Percentiles rank a stretch among this genome's conserved stretches.
Evolutionary conservation across 2,888 invertebrate genomes (phyloP).

Genomic region (Serripes groenlandicus): DNA sequence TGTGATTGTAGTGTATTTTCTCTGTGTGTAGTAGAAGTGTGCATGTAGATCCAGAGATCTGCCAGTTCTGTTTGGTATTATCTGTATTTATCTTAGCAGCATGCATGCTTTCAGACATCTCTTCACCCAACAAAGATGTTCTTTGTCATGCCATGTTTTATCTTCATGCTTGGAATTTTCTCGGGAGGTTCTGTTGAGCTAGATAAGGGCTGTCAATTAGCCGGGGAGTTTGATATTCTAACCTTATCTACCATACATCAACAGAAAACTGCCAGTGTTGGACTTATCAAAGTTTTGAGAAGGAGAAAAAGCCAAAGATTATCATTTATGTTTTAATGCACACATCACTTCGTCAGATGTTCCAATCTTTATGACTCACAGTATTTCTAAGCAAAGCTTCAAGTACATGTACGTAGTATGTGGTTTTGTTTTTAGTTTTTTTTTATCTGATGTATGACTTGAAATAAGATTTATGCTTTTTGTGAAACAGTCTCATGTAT

Average conservation of each 20-base stretch:
- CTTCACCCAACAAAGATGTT: background rate
- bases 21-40: slow-evolving; percentile 18
- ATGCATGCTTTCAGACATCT: slow-evolving; percentile 1
- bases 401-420: too few relatives aligned
- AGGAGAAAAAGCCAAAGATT: background rate
- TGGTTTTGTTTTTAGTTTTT: too few relatives aligned
- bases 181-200: background rate
- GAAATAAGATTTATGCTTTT: too few relatives aligned
- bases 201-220: slow-evolving; percentile 24
- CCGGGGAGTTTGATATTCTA: slow-evolving; percentile 10
- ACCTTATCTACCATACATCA: slow-evolving; percentile 14
- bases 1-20: slow-evolving; percentile 13
- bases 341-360: too few relatives aligned
- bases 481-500: too few relatives aligned
- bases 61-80: background rate
- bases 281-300: background rate
- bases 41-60: slow-evolving; percentile 16
- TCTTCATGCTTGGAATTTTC: background rate
- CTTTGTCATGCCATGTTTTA: slow-evolving; percentile 1
- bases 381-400: too few relatives aligned
- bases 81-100: slow-evolving; percentile 2
- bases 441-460: too few relatives aligned
- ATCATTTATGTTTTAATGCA: background rate
- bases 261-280: background rate
- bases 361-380: too few relatives aligned